Conservation (phyloP, 2,113 vertebrate genomes). For the Empidonax traillii region DNA sequence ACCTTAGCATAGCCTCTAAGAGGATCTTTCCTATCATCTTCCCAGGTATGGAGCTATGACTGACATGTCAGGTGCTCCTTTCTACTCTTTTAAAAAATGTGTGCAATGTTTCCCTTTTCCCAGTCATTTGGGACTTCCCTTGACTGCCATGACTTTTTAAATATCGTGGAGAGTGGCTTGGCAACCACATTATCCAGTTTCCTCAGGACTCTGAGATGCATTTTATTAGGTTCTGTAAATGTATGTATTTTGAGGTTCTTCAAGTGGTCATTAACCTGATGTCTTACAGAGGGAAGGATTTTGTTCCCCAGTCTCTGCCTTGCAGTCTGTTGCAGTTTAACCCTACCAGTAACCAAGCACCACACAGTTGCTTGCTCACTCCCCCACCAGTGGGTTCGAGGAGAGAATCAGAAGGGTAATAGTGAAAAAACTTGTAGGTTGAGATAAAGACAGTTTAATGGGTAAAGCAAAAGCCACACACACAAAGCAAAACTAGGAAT, state of each 20-base stretch:
- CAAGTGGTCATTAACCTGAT: background rate
- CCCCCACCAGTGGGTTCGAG: background rate
- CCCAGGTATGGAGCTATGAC: too few relatives aligned
- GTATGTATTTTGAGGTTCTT: background rate
- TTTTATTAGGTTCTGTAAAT: background rate
- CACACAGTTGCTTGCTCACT: background rate
- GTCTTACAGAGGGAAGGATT: background rate
- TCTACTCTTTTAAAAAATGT: too few relatives aligned
- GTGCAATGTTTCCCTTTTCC: too few relatives aligned
- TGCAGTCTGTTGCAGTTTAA: background rate
- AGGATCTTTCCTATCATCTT: too few relatives aligned
- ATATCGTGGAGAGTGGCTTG: background rate
- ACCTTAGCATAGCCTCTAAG: too few relatives aligned
- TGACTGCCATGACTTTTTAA: too few relatives aligned
- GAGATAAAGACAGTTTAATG: background rate
- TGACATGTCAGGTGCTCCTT: too few relatives aligned
- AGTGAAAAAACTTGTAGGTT: too few relatives aligned
- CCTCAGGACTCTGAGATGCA: background rate
- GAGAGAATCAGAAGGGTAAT: background rate
- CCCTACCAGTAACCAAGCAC: background rate
- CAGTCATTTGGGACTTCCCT: too few relatives aligned
- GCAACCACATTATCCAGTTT: background rate
- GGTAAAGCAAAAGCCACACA: background rate
- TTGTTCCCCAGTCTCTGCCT: background rate
- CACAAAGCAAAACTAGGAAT: background rate